Base-by-base conservation (phyloP, 2,888 invertebrate genomes). In the Phaonia tiefii region DNA sequence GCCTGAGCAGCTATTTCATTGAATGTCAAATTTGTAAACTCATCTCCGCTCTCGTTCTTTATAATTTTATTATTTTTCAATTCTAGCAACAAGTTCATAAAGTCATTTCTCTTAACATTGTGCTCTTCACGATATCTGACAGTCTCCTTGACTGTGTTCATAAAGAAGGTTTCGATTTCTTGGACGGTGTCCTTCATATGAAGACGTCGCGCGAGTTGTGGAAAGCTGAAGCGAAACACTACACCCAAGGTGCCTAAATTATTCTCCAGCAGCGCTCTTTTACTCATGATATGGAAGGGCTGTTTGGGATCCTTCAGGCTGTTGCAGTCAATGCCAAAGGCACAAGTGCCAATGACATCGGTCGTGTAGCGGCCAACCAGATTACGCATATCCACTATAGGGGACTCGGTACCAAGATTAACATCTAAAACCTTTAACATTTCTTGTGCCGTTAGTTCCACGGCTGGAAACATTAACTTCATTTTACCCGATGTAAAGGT, bases 1-100 rank as follows among this genome's bases (percentile, higher is more conserved):
- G 92, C 92, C 77, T 93, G 93, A 0, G 93, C 91, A 0, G 91
- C 89, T 0, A 93, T 84, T 51, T 93, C 85, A 1, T 92, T 89
- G 2, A 92, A 87, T 0, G 86, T 85, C 2, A 88, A 58, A 25
- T 81, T 85, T 1, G 76, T 81, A 22, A 84, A 54, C 0, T 83
- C 84, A 17, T 86, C 84, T 0, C 86, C 76, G 0, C 15, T 13
- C 13, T 72, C 72, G 0, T 84, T 82, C 25, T 83, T 86, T 7
- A 85, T 44, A 0, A 83, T 3, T 0, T 75, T 80, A 2, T 82
- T 85, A 54, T 89, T 91, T 82, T 89, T 90, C 77, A 90, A 71
- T 26, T 91, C 91, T 3, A 92, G 86, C 71, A 92, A 84, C 17
- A 92, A 82, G 73, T 92, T 91, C 83, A 93, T 88, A 77, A 92